Evolutionary conservation across 2,888 invertebrate genomes (phyloP).

Genomic region (Microplitis deprimator): DNA sequence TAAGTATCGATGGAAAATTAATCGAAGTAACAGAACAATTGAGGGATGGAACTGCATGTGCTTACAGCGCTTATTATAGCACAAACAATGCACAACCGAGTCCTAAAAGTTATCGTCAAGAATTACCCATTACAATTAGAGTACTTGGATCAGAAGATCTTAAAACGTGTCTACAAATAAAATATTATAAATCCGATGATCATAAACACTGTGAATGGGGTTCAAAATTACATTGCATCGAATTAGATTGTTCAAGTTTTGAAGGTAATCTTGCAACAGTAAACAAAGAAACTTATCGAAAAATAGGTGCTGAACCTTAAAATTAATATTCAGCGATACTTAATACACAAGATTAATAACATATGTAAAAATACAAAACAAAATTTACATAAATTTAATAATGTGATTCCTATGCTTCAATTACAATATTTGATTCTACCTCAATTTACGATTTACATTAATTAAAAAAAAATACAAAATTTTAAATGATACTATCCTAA

Average conservation of each 20-base stretch:
- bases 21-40: conserved; percentile 70
- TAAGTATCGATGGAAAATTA: conserved; percentile 68
- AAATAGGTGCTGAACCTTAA: conserved; percentile 65
- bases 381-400: neutral
- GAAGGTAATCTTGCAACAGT: conserved; percentile 72
- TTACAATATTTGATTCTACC: neutral
- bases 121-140: conserved; percentile 71
- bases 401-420: neutral
- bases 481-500: too few relatives aligned
- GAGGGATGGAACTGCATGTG: conserved; percentile 72
- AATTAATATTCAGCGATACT: conserved; percentile 36
- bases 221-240: conserved; percentile 73
- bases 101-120: conserved; percentile 72
- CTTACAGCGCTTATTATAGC: conserved; percentile 72
- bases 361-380: neutral
- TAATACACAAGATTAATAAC: neutral
- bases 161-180: conserved; percentile 73
- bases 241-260: conserved; percentile 73
- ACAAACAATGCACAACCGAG: conserved; percentile 70
- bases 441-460: neutral
- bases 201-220: conserved; percentile 74
- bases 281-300: conserved; percentile 72
- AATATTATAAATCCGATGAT: conserved; percentile 73
- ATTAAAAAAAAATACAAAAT: neutral
- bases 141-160: conserved; percentile 72